A percentile compares a stretch with the other conserved stretches of the same genome.
Evolutionary conservation across 2,888 invertebrate species (phyloP).

Genomic region (Nomada fabriciana): DNA sequence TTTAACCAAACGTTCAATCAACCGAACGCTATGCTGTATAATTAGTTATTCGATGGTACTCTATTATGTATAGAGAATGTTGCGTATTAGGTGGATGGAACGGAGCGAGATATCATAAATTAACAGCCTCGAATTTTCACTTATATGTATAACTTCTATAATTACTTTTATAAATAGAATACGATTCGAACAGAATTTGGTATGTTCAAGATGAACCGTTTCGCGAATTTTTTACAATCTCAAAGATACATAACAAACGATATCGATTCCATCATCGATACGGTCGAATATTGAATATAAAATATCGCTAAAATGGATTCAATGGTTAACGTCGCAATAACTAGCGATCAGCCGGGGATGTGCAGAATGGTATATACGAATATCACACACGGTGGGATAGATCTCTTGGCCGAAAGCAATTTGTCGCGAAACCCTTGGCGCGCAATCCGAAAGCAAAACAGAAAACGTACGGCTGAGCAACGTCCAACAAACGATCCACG

Average conservation of each 20-base stretch:
- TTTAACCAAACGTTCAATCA: constrained; percentile 9
- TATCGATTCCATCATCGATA: not conserved
- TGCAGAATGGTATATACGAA: not conserved
- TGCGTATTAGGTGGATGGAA: not conserved
- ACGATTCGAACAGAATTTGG: not conserved
- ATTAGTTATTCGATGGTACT: not conserved
- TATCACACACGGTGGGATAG: constrained; percentile 2
- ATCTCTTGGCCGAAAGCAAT: constrained; percentile 53
- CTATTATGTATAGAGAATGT: not conserved
- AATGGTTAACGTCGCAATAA: not conserved
- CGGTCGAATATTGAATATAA: too few relatives aligned
- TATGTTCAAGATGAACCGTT: not conserved
- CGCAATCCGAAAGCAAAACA: constrained; percentile 73
- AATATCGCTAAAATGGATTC: not conserved
- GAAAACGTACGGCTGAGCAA: constrained; percentile 45
- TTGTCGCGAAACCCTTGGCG: constrained; percentile 68
- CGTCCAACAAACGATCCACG: constrained; percentile 55
- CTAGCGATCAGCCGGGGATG: not conserved
- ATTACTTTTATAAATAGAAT: not conserved
- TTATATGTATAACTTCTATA: not conserved
- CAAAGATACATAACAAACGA: not conserved
- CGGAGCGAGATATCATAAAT: not conserved
- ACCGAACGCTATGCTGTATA: not conserved
- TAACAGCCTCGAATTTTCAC: not conserved
- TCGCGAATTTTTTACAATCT: not conserved